Evolutionary conservation across 2,113 vertebrate species (phyloP).

Genomic region (Indicator indicator): DNA sequence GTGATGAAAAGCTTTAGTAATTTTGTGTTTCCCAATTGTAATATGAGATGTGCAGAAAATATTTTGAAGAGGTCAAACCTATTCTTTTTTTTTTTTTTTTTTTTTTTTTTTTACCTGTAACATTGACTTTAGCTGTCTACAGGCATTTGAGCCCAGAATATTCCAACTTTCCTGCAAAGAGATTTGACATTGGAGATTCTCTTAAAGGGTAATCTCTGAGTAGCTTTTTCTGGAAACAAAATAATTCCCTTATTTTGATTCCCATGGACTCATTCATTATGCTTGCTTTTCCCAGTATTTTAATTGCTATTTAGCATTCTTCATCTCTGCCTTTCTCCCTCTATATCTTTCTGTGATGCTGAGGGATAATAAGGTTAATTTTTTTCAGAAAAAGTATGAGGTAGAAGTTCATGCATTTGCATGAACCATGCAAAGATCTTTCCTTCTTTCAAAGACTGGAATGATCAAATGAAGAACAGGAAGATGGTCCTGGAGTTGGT

Average conservation of each 20-base stretch:
- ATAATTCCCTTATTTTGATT: neutral
- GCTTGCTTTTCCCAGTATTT: neutral
- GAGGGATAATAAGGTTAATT: neutral
- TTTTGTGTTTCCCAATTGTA: constrained; percentile 21
- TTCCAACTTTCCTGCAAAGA: neutral
- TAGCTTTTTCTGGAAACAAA: neutral
- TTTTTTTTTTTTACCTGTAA: neutral
- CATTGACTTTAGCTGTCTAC: neutral
- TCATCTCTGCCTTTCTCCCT: neutral
- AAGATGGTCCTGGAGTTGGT: neutral
- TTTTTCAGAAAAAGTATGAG: neutral
- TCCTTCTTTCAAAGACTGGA: neutral
- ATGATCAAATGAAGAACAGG: neutral
- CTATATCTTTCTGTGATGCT: neutral
- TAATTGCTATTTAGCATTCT: neutral
- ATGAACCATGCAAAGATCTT: neutral
- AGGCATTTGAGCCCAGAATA: neutral
- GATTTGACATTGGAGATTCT: neutral
- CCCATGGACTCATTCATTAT: neutral
- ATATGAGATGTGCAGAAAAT: constrained; percentile 27
- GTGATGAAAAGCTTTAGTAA: neutral
- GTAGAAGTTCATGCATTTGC: neutral
- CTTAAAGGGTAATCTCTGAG: neutral
- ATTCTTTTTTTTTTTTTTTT: neutral
- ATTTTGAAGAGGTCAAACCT: constrained; percentile 42